phyloP scores from a whole-genome alignment of 2,113 vertebrate genomes.

The Prolemur simus region DNA sequence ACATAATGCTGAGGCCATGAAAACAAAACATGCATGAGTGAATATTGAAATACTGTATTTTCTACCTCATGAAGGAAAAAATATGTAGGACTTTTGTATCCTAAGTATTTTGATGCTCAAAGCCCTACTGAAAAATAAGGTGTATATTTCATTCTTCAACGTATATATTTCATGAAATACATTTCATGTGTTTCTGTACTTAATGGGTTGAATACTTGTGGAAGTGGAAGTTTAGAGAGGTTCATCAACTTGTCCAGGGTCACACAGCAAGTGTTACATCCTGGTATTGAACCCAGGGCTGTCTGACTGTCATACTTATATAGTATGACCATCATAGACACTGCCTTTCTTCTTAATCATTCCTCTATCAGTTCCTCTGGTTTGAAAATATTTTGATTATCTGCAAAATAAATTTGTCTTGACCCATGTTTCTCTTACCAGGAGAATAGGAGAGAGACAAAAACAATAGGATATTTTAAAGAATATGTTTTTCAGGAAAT shows the following conservation, averaged over 20 bases:
- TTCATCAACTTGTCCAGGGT: background rate
- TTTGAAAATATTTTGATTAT: constrained; percentile 16
- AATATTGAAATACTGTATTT: background rate
- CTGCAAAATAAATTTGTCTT: constrained; percentile 36
- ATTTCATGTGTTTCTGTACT: background rate
- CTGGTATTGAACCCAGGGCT: background rate
- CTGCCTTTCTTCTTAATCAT: background rate
- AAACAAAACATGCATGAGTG: constrained; percentile 49
- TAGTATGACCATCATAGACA: background rate
- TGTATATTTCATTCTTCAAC: background rate
- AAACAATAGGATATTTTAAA: constrained; percentile 23
- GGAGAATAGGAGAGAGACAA: constrained; percentile 27
- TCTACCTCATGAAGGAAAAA: background rate
- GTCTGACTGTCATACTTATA: background rate
- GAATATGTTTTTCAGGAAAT: background rate
- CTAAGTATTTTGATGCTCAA: background rate
- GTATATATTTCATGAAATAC: background rate
- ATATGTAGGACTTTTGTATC: background rate
- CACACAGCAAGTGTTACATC: background rate
- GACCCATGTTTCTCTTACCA: background rate
- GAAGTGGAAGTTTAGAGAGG: background rate
- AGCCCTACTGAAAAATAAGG: background rate
- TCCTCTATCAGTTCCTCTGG: background rate
- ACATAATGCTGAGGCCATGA: constrained; percentile 31
- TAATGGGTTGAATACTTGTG: background rate